Evolutionary conservation across 2,888 invertebrate genomes (phyloP).

Genomic region (Alloplasta piceator): DNA sequence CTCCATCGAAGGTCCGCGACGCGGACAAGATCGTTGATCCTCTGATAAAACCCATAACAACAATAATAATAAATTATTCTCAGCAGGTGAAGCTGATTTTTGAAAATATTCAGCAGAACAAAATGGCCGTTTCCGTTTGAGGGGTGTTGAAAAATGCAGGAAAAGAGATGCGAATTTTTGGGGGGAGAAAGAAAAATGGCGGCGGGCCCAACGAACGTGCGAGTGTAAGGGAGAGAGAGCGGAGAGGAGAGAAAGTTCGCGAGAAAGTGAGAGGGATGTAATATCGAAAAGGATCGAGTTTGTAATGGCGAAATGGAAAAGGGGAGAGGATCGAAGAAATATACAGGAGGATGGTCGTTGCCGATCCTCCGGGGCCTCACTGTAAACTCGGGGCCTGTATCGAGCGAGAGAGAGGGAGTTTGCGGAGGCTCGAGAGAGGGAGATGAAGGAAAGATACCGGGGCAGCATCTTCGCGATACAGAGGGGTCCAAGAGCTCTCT

Average conservation of each 20-base stretch:
- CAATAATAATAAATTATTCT: neutral
- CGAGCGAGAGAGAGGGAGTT: constrained; percentile 48
- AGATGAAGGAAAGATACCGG: constrained; percentile 50
- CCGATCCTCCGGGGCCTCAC: constrained; percentile 34
- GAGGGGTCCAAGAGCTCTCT: constrained; percentile 72
- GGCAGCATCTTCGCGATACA: constrained; percentile 66
- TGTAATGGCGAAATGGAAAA: constrained; percentile 43
- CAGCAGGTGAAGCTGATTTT: no score
- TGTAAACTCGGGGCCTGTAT: constrained; percentile 33
- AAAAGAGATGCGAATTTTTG: constrained; percentile 34
- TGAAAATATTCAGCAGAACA: no score
- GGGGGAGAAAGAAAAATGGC: constrained; percentile 1
- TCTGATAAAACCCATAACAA: constrained; percentile 36
- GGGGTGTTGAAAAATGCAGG: neutral
- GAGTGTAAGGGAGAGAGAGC: constrained; percentile 51
- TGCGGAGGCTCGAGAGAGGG: constrained; percentile 18
- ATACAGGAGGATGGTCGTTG: constrained; percentile 37
- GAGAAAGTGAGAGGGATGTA: constrained; percentile 56
- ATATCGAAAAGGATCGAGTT: constrained; percentile 36
- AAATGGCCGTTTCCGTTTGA: neutral
- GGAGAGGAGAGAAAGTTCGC: constrained; percentile 55
- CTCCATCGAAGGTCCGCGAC: constrained; percentile 1
- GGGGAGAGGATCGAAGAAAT: constrained; percentile 33
- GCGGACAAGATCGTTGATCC: constrained; percentile 41
- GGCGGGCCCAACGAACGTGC: neutral